Conservation (phyloP, 2,888 invertebrate species). For the Nematopogon swammerdamellus region DNA sequence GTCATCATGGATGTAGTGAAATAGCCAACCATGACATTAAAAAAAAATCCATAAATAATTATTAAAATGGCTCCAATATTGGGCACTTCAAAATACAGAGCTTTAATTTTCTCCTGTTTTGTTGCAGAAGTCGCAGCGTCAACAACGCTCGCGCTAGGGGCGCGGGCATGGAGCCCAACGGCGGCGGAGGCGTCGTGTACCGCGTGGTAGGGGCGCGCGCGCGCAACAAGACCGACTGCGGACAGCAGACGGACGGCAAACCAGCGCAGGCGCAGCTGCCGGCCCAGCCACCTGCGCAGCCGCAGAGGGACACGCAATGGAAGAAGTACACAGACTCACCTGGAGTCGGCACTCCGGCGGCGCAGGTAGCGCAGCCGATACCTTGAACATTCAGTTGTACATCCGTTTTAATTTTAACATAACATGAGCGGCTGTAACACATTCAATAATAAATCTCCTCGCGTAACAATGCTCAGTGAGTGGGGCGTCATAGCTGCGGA, state of each 20-base stretch:
- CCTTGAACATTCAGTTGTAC: too few species aligned
- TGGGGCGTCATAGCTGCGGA: too few species aligned
- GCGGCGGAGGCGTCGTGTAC: constrained; percentile 50
- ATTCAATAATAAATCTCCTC: too few species aligned
- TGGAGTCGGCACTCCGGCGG: constrained; percentile 59
- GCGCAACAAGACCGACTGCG: constrained; percentile 47
- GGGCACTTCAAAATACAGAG: too few species aligned
- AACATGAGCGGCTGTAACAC: too few species aligned
- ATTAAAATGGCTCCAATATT: too few species aligned
- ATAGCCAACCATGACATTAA: too few species aligned
- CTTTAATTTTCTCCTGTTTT: too few species aligned
- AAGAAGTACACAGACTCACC: constrained; percentile 64
- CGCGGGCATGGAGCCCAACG: constrained; percentile 44
- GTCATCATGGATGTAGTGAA: too few species aligned
- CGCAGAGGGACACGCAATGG: constrained; percentile 53
- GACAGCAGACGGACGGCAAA: constrained; percentile 40
- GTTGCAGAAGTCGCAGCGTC: constrained; percentile 48
- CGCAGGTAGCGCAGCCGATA: constrained; percentile 26
- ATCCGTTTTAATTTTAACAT: too few species aligned
- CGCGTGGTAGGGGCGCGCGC: constrained; percentile 41
- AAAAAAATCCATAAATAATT: too few species aligned
- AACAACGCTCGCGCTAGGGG: constrained; percentile 47
- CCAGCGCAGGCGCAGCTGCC: constrained; percentile 23
- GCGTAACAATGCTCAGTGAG: too few species aligned
- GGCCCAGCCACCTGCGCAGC: constrained; percentile 20